phyloP scores from a whole-genome alignment of 2,888 invertebrate genomes.

The Orthonevra nobilis region DNA sequence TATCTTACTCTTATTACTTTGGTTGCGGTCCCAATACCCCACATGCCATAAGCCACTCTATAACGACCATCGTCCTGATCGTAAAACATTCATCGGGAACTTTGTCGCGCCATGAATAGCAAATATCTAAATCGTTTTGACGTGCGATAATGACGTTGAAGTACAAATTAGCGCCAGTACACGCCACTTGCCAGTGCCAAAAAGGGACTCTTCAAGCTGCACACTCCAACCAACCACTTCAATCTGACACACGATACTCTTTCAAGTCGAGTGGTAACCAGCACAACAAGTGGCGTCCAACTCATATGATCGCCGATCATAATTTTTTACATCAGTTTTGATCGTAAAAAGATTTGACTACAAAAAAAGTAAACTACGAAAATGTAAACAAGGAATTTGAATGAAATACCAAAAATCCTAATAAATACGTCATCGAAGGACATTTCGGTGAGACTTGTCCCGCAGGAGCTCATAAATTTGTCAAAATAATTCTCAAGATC shows the following conservation, averaged over 20 bases:
- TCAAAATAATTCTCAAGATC: conserved; percentile 64
- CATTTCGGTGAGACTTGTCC: conserved; percentile 34
- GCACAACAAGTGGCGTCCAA: conserved; percentile 14
- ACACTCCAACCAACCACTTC: conserved; percentile 13
- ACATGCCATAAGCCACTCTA: conserved; percentile 45
- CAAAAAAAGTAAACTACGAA: conserved; percentile 2
- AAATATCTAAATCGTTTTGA: conserved; percentile 44
- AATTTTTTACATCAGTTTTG: conserved; percentile 35
- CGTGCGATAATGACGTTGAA: conserved; percentile 55
- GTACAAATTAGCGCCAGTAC: conserved; percentile 55
- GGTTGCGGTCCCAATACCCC: background rate
- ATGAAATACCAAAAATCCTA: conserved; percentile 25
- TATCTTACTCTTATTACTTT: conserved; percentile 40
- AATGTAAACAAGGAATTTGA: conserved; percentile 44
- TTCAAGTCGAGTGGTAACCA: conserved; percentile 9
- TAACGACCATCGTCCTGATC: conserved; percentile 15
- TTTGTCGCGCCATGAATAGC: background rate
- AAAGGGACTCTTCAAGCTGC: background rate
- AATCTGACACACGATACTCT: conserved; percentile 36
- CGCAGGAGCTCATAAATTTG: conserved; percentile 62
- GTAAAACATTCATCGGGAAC: conserved; percentile 51
- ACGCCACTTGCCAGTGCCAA: conserved; percentile 50
- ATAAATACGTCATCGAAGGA: conserved; percentile 65
- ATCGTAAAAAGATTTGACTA: conserved; percentile 38
- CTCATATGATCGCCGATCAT: conserved; percentile 10